These are phyloP conservation scores for Dendrophyllia cribrosa DNA, from an alignment of 64 coral and sea anemone genomes.

Conservation along the genomic window DNA sequence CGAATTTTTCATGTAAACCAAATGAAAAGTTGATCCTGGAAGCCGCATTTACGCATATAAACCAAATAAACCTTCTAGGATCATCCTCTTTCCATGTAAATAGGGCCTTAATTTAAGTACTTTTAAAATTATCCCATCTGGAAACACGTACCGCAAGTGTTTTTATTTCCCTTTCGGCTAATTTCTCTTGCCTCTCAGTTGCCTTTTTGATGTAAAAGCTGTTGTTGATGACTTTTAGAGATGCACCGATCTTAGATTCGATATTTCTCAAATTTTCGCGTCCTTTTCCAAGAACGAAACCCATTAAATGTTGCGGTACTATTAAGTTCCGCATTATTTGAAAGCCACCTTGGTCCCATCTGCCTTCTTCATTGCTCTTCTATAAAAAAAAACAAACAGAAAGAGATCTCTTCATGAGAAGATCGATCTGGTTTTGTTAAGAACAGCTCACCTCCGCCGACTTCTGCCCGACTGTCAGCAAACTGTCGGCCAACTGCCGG, in stretches of 20 bases:
- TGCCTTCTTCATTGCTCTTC: background rate
- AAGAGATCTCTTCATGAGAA: background rate
- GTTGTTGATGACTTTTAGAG: slow-evolving; percentile 10
- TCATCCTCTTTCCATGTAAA: too few species aligned
- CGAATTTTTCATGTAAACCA: too few species aligned
- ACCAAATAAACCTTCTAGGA: too few species aligned
- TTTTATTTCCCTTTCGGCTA: slow-evolving; percentile 4
- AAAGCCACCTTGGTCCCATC: background rate
- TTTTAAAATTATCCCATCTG: too few species aligned
- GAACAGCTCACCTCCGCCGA: background rate
- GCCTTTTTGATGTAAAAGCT: slow-evolving; percentile 17
- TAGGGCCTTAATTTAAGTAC: too few species aligned
- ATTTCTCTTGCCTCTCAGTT: background rate
- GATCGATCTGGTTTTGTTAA: background rate
- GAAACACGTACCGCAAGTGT: slow-evolving; percentile 1
- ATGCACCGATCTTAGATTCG: slow-evolving; percentile 1
- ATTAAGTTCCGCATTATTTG: background rate
- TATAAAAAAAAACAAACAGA: background rate
- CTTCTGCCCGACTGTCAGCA: too few species aligned
- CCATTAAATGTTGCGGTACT: background rate
- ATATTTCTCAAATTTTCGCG: slow-evolving; percentile 19
- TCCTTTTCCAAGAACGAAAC: slow-evolving; percentile 23
- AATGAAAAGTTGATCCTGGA: too few species aligned
- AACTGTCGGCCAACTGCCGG: too few species aligned
- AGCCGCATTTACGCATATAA: too few species aligned